Percentiles rank a stretch among this genome's conserved stretches.
Evolutionary conservation across 1,140 invertebrate genomes (phyloP).

Genomic region (Drosophila sproati): DNA sequence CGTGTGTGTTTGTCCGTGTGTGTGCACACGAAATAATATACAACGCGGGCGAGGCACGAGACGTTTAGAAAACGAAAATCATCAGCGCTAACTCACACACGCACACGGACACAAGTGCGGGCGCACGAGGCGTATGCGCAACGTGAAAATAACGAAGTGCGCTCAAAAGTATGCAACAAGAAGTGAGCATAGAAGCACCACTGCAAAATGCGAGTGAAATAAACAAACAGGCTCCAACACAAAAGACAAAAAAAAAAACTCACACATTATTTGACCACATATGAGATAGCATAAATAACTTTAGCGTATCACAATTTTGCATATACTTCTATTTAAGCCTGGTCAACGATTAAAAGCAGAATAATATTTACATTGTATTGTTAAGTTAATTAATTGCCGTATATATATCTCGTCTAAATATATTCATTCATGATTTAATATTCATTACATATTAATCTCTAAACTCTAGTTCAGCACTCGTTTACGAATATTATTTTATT

Average conservation of each 20-base stretch:
- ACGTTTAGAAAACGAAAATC: slow-evolving; percentile 33
- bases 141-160: slow-evolving; percentile 66
- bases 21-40: slow-evolving; percentile 59
- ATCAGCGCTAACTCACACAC: slow-evolving; percentile 38
- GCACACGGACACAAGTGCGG: slow-evolving; percentile 16
- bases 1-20: slow-evolving; percentile 20
- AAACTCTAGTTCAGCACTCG: too few relatives aligned
- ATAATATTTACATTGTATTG: too few relatives aligned
- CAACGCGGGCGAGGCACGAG: slow-evolving; percentile 29
- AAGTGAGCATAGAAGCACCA: slow-evolving; percentile 33
- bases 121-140: slow-evolving; percentile 60
- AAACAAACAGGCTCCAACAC: slow-evolving; percentile 2
- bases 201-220: slow-evolving; percentile 43
- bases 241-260: not conserved
- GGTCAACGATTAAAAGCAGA: too few relatives aligned
- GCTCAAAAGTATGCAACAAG: slow-evolving; percentile 55
- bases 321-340: too few relatives aligned
- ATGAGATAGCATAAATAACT: too few relatives aligned
- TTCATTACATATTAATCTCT: too few relatives aligned
- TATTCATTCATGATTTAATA: too few relatives aligned
- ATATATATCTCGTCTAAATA: too few relatives aligned
- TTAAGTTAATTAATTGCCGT: too few relatives aligned
- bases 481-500: too few relatives aligned
- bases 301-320: too few relatives aligned
- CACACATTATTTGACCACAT: not conserved